phyloP scores from a whole-genome alignment of 2,113 vertebrate species.

The Pelusios castaneus region DNA sequence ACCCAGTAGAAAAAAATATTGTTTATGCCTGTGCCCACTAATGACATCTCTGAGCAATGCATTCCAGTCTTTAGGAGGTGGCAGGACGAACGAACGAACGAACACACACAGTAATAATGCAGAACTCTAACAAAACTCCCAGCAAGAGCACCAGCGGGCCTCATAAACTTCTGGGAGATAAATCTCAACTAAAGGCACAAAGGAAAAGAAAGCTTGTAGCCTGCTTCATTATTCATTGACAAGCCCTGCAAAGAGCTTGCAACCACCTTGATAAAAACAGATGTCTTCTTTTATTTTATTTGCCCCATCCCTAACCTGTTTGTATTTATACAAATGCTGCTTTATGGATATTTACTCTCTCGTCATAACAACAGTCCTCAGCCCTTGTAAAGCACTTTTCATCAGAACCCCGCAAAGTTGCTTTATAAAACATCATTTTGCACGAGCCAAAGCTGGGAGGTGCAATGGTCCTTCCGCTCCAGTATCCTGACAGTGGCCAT shows the following conservation, averaged over 20 bases:
- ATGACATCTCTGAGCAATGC: too few relatives aligned
- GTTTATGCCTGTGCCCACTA: too few relatives aligned
- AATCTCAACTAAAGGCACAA: background rate
- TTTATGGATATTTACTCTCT: background rate
- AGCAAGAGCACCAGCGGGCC: background rate
- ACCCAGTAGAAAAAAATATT: too few relatives aligned
- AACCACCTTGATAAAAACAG: background rate
- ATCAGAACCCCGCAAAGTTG: background rate
- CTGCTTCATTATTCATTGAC: constrained; percentile 30
- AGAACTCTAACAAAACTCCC: background rate
- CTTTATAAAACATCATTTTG: background rate
- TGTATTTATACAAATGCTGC: background rate
- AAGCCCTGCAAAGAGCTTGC: background rate
- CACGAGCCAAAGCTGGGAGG: background rate
- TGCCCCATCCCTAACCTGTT: background rate
- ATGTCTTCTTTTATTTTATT: background rate
- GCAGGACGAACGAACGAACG: too few relatives aligned
- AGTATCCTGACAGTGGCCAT: rapidly evolving
- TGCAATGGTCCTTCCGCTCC: background rate
- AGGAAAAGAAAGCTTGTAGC: background rate
- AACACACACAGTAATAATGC: rapidly evolving
- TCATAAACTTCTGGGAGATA: background rate
- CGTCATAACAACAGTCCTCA: background rate
- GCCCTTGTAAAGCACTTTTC: background rate
- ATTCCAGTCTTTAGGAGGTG: too few relatives aligned